Percentiles rank a stretch among this genome's conserved stretches.
phyloP scores from a whole-genome alignment of 2,797 vertebrate genomes.

The Melanotaenia nigrans region DNA sequence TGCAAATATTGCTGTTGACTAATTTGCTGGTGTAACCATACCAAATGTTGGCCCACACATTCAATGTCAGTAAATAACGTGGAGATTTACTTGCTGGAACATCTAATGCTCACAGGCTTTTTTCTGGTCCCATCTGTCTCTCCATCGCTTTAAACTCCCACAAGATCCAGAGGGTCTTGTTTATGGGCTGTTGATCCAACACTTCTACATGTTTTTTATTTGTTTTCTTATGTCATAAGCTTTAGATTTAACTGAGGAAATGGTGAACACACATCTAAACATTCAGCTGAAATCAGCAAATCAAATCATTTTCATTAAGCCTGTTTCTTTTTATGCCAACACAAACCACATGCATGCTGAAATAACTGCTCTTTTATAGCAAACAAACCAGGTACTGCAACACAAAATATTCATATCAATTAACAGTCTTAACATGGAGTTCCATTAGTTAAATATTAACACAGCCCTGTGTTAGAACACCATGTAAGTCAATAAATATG shows the following conservation, averaged over 20 bases:
- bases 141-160: background rate
- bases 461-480: constrained; percentile 27
- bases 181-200: background rate
- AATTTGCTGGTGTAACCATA: background rate
- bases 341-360: background rate
- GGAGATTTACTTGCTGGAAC: background rate
- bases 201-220: background rate
- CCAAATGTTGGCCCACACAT: background rate
- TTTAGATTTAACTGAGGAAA: background rate
- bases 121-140: background rate
- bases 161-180: background rate
- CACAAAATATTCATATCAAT: constrained; percentile 8
- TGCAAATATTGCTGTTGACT: background rate
- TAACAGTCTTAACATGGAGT: constrained; percentile 10
- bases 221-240: too few species aligned
- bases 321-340: background rate
- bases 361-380: too few species aligned
- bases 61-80: background rate
- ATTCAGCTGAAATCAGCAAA: background rate
- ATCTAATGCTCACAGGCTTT: background rate
- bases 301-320: background rate
- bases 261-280: background rate
- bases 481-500: constrained; percentile 40
- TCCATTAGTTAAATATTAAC: constrained; percentile 19
- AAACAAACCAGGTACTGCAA: background rate